Percentiles rank a stretch among this genome's conserved stretches.
phyloP scores from a whole-genome alignment of 1,140 invertebrate species.

The Prorops nasuta region DNA sequence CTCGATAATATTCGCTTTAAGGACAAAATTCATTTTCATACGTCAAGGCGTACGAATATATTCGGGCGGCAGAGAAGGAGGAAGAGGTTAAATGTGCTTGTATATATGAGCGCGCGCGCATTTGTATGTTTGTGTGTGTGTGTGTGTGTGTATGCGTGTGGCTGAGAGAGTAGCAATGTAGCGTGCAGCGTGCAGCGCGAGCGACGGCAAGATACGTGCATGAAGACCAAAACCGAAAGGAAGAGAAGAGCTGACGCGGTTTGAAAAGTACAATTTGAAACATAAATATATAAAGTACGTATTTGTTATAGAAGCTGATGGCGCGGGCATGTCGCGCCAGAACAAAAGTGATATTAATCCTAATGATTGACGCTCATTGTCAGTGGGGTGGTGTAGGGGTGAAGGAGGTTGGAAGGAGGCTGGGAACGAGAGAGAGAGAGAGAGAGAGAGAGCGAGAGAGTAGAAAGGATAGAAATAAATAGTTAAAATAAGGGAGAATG shows the following conservation, averaged over 20 bases:
- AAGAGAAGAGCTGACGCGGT: constrained; percentile 27
- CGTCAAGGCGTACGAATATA: no score
- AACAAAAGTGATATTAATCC: constrained; percentile 58
- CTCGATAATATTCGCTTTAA: no score
- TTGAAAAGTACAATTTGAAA: constrained; percentile 54
- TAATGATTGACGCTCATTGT: constrained; percentile 47
- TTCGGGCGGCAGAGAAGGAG: no score
- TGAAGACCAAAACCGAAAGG: neutral
- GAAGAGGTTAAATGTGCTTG: no score
- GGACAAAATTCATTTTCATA: no score
- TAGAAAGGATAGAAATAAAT: neutral
- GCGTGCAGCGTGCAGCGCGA: no score
- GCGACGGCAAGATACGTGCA: neutral
- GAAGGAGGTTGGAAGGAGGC: neutral
- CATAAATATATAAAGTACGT: constrained; percentile 49
- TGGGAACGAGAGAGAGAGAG: constrained; percentile 10
- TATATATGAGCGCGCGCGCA: no score
- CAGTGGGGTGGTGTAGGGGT: constrained; percentile 25
- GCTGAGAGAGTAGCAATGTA: no score
- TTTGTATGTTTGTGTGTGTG: no score
- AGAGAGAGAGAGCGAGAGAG: neutral
- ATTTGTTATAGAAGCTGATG: constrained; percentile 50
- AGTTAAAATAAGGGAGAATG: constrained; percentile 15
- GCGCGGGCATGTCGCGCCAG: constrained; percentile 36
- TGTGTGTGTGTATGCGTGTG: no score